phyloP scores from a whole-genome alignment of 35 echinoderm and acorn worm species.

The Anneissia japonica region DNA sequence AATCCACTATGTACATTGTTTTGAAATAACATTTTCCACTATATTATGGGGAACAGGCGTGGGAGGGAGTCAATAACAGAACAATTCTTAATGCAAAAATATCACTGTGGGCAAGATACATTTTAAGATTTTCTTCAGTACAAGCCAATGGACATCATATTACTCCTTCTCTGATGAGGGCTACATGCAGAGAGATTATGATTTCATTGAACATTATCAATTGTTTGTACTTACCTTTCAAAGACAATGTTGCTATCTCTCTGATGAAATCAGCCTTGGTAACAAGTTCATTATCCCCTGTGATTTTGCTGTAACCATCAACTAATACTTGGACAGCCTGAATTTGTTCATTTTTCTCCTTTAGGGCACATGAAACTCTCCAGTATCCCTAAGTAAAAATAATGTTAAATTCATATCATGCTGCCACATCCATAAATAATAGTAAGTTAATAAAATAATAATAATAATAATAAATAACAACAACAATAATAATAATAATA shows the following conservation, averaged over 20 bases:
- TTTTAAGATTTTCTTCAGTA: background rate
- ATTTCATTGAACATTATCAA: too few species aligned
- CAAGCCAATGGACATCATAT: background rate
- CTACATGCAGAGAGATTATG: too few species aligned
- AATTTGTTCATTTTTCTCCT: background rate
- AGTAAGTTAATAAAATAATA: too few species aligned
- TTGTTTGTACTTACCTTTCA: constrained; percentile 34
- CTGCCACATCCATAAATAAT: too few species aligned
- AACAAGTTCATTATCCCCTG: background rate
- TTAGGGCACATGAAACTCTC: constrained; percentile 10
- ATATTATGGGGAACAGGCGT: background rate
- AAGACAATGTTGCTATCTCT: constrained; percentile 26
- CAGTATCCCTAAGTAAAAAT: constrained; percentile 36
- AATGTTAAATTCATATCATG: too few species aligned
- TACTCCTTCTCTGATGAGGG: background rate
- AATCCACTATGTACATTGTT: too few species aligned
- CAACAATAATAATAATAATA: too few species aligned
- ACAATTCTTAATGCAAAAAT: background rate
- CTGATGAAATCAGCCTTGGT: background rate
- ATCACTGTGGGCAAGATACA: background rate
- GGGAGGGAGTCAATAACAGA: background rate
- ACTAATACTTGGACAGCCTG: constrained; percentile 23
- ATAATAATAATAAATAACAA: too few species aligned
- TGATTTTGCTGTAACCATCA: constrained; percentile 1
- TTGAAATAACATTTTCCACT: too few species aligned